Base-by-base conservation (phyloP, 1,140 invertebrate genomes). In the Tetranychus cinnabarinus region DNA sequence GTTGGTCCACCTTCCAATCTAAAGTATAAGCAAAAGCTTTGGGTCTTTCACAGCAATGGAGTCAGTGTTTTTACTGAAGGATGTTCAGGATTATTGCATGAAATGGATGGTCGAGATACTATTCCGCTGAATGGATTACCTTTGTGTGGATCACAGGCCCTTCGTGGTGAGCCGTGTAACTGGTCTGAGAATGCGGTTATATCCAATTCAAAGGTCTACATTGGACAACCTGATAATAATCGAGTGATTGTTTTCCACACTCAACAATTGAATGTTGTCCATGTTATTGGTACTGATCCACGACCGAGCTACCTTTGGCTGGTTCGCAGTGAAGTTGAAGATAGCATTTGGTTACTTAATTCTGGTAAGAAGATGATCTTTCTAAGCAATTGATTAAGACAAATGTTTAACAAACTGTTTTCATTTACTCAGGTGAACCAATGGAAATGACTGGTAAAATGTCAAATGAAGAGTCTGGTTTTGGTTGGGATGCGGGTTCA, bases 1-100 rank as follows among this genome's bases (percentile, higher is more conserved):
- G 63, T 64, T 62, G 72, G 72, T 39, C 74, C 72, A 45, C 70
- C 74, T 65, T 70, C 76, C 48, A 77, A 78, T 52, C 86, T 88
- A 65, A 86, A 86, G 67, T 84, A 88, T 48, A 87, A 87, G 69
- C 71, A 89, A 33, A 76, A 84, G 60, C 71, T 89, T 3, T 65
- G 64, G 64, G 50, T 65, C n/a, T 65, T 65, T 46, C 64, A 65
- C 39, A 37, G 39, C 7, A 63, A 52, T 39, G 64, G 64, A 13
- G 48, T 65, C 4, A 58, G 52, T 15, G 57, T 65, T 39, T 64
- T 60, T 35, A 37, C 42, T 23, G 61, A 45, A 34, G 54, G 58
- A 35, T 63, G 50, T 39, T 23, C 23, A 33, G 58, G 37, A 23
- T 48, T 61, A 10, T n/a, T 61, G 52, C 34, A 45, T n/a, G 64